Evolutionary conservation across 2,888 invertebrate species (phyloP).

Genomic region (Ceratothoa steindachneri): DNA sequence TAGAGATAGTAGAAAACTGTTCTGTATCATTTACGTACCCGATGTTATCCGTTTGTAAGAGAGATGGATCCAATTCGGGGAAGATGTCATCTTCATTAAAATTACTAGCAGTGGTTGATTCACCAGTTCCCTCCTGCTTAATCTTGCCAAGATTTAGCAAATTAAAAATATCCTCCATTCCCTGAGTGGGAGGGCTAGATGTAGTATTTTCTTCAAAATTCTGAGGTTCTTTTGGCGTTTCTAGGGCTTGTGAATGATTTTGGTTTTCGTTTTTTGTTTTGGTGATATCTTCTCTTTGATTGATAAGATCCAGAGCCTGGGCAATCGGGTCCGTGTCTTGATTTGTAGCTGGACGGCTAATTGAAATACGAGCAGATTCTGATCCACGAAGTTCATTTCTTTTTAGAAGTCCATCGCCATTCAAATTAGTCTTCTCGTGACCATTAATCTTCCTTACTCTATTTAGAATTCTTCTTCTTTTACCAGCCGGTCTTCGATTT

Average conservation of each 20-base stretch:
- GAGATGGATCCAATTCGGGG: background rate
- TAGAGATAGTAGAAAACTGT: background rate
- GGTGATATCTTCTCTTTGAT: background rate
- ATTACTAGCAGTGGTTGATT: background rate
- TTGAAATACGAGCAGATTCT: background rate
- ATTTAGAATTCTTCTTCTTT: slow-evolving; percentile 1
- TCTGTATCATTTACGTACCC: slow-evolving; percentile 8
- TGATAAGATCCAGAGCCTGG: background rate
- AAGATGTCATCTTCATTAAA: background rate
- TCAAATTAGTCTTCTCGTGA: background rate
- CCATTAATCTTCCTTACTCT: background rate
- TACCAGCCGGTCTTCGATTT: background rate
- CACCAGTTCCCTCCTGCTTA: background rate
- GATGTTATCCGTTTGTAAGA: background rate
- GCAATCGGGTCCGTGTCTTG: background rate
- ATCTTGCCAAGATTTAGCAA: background rate
- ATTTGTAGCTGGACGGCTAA: background rate
- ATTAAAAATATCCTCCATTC: background rate
- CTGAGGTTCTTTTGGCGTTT: background rate
- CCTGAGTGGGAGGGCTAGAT: background rate
- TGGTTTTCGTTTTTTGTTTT: background rate
- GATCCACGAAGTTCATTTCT: background rate
- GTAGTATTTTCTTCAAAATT: background rate
- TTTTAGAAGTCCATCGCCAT: background rate
- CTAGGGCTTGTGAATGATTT: background rate